A percentile compares a stretch with the other conserved stretches of the same genome.
Evolutionary conservation across 2,113 vertebrate genomes (phyloP).

Genomic region (Cyanoramphus novaezelandiae): DNA sequence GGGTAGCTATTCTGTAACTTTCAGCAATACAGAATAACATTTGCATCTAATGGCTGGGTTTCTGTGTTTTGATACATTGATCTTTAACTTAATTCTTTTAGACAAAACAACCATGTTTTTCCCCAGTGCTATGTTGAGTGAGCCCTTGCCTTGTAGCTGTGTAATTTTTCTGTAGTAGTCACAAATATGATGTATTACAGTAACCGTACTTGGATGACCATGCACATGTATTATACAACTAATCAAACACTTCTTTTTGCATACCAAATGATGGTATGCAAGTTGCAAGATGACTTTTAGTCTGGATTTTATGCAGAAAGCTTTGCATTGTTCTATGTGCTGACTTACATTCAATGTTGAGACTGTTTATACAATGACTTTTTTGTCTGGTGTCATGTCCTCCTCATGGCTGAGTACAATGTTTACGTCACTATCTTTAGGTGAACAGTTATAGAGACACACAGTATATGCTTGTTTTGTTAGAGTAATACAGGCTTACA

Average conservation of each 20-base stretch:
- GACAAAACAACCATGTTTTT: not conserved
- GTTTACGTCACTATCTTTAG: conserved; percentile 15
- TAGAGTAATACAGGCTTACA: not conserved
- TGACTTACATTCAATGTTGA: not conserved
- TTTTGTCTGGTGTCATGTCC: conserved; percentile 25
- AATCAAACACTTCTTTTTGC: not conserved
- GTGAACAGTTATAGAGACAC: not conserved
- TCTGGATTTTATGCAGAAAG: not conserved
- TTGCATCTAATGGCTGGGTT: not conserved
- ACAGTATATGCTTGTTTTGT: not conserved
- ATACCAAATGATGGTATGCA: not conserved
- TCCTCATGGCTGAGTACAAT: not conserved
- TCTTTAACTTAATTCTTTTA: not conserved
- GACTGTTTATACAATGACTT: conserved; percentile 3
- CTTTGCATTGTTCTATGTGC: conserved; percentile 29
- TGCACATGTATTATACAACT: not conserved
- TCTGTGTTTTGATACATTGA: not conserved
- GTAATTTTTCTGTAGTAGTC: not conserved
- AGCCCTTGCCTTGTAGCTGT: not conserved
- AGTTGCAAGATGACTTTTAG: not conserved
- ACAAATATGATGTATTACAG: not conserved
- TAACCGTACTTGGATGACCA: not conserved
- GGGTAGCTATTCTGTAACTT: not conserved
- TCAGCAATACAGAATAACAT: not conserved
- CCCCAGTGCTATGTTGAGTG: not conserved